Base-by-base conservation (phyloP, 2,888 invertebrate genomes). In the Oscheius sp. region DNA sequence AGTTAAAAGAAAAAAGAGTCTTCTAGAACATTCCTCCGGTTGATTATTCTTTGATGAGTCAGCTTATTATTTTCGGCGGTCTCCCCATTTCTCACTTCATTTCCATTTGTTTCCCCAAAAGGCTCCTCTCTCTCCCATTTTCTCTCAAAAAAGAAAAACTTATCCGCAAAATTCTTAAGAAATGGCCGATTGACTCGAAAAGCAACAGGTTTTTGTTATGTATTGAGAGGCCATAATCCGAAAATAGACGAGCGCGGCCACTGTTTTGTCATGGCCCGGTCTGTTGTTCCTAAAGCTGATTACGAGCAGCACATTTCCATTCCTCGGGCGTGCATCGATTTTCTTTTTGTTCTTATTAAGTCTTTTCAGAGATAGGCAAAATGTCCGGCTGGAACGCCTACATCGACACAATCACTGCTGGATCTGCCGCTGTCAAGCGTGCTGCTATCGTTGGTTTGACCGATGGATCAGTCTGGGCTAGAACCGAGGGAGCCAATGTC, bases 361-460 rank as follows among this genome's bases (percentile, higher is more conserved):
- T 17, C 48, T 12, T 12, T 48, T 12, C 5, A 27, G 4, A 15
- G 25, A 6, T 20, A 33, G 31, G 34, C 15, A 55, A 23, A 61
- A 84, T 85, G 84, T 78, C 84, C 69, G 84, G 86, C 61, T 86
- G 86, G 86, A 74, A 80, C 70, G 84, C 84, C 33, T 86, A 86
- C 74, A 82, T 86, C 69, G 69, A 61, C 42, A 75, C 73, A 25
- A 66, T 85, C 50, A 70, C 77, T 57, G 71, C 46, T 12, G 71
- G 73, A 53, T 73, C 74, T 45, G 20, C 72, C 0, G 75, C 76
- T 23, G 84, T 85, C 74, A 82, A 81, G 70, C 74, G 82, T 34
- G 85, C 81, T 6, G 86, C 86, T 12, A 86, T 86, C 63, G 76
- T 86, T 57, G 84, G 85, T 23, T 34, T 63, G 39, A 15, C 65